These are phyloP conservation scores for Bothrops jararaca DNA, from an alignment of 2,113 vertebrate genomes.

Conservation along the genomic window DNA sequence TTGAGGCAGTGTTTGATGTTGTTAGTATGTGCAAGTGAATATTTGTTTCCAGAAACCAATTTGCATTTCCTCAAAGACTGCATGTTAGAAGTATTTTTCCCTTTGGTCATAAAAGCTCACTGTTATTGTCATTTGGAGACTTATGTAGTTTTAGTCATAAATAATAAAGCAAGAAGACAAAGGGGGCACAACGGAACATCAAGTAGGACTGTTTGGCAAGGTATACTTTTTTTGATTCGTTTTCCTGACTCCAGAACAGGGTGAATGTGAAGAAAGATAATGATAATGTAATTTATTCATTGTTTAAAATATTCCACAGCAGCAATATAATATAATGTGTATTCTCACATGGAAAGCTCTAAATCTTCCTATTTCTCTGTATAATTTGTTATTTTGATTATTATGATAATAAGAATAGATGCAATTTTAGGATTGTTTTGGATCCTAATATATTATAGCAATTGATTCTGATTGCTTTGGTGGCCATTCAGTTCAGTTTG, in stretches of 20 bases:
- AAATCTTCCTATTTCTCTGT: background rate
- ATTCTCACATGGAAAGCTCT: background rate
- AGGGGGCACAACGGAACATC: slow-evolving; percentile 1
- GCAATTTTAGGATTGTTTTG: background rate
- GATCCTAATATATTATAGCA: background rate
- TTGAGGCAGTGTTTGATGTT: slow-evolving; percentile 13
- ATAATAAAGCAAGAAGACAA: slow-evolving; percentile 35
- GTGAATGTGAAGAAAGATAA: background rate
- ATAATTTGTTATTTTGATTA: background rate
- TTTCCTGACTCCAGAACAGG: background rate
- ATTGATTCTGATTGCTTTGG: background rate
- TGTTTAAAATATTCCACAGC: background rate
- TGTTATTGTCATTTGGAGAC: slow-evolving; percentile 15
- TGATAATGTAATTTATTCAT: background rate
- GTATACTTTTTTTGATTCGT: background rate
- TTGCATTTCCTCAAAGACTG: slow-evolving; percentile 24
- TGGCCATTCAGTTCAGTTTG: background rate
- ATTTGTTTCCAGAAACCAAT: slow-evolving; percentile 34
- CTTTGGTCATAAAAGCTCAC: slow-evolving; percentile 11
- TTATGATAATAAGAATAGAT: background rate
- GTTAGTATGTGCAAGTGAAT: background rate
- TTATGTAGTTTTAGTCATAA: slow-evolving; percentile 42
- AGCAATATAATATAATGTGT: background rate
- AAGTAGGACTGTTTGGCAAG: background rate
- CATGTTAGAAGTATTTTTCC: slow-evolving; percentile 19